Evolutionary conservation across 2,888 invertebrate species (phyloP).

Genomic region (Apodemia mormo): DNA sequence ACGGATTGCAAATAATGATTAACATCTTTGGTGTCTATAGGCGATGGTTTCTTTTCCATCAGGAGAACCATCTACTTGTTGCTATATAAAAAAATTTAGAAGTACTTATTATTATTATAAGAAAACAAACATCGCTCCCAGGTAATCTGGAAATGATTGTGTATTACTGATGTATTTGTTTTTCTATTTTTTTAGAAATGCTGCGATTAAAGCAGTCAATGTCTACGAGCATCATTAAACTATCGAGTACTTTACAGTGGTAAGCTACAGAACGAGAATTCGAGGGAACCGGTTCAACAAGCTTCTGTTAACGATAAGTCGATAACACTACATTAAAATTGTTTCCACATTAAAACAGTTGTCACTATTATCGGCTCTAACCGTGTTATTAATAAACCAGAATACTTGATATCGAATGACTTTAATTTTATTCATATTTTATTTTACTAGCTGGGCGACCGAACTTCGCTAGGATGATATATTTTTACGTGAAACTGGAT

Average conservation of each 20-base stretch:
- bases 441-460: no score
- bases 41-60: no score
- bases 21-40: no score
- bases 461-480: no score
- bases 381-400: conserved; percentile 2
- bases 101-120: no score
- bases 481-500: no score
- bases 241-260: neutral
- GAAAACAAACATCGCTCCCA: no score
- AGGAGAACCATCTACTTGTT: no score
- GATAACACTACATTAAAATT: conserved; percentile 3
- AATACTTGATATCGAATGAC: neutral
- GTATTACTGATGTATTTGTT: neutral
- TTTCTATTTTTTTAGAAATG: neutral
- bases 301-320: neutral
- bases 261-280: neutral
- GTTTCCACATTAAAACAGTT: neutral
- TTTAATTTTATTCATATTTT: neutral
- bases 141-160: no score
- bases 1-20: no score
- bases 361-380: neutral
- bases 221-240: neutral
- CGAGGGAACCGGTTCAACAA: neutral
- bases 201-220: no score
- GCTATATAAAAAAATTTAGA: no score